Evolutionary conservation across 2,888 invertebrate species (phyloP), one percentile per base, ranked within the genome.

Genomic region (Brachyptera putata): DNA sequence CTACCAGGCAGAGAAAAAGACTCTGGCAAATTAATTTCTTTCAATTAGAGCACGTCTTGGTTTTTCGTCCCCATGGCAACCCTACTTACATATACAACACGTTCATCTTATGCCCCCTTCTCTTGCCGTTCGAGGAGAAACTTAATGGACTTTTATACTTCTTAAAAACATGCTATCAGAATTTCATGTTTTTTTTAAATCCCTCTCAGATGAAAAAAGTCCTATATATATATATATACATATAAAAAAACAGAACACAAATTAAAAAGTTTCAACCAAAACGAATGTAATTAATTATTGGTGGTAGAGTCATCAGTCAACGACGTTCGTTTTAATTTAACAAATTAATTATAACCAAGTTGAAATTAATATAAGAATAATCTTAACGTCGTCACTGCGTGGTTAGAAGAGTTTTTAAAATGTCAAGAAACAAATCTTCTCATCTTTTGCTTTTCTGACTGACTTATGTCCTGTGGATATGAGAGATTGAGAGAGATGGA

Each of bases 21-120:
- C 16, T 13, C 43, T 21, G 48, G 49, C 63, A 63, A 63, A 63
- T 61, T 63, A 63, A 63, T 63, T 63, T 63, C 63, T 63, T 63
- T 63, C 63, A 63, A 63, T 63, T 63, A 63, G 61, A 61, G 57
- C 58, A 58, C 59, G 60, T 62, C 57, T 53, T 36, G 30, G 34
- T 34, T 34, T n/a, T 53, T 53, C 22, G 53, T 53, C 36, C 13
- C 53, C 53, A 53, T 53, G 37, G 53, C n/a, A 53, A 53, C 53
- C 11, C 53, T 53, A 34, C 53, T 53, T 53, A 53, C 53, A 53
- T 53, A 53, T 53, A 53, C 53, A 53, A 53, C 53, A 53, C 53
- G 53, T 53, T 22, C 49, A 26, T 50, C 49, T 50, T 50, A 50
- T 50, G 2, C 24, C 46, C 46, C 46, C 34, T 18, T 36, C 53